Conservation (phyloP, 2,888 invertebrate genomes). For the Embidobia sp. region DNA sequence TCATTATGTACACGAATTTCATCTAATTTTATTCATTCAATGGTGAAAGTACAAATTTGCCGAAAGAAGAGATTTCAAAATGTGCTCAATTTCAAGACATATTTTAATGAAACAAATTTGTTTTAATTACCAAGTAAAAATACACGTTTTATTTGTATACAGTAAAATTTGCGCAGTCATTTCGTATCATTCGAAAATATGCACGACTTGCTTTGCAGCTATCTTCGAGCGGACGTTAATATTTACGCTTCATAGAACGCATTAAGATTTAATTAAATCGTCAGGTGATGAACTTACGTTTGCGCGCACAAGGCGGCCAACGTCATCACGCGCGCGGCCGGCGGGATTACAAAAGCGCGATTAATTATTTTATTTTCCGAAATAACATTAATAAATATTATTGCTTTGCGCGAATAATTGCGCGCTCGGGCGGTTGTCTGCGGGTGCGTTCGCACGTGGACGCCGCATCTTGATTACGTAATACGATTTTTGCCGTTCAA, state of each 20-base stretch:
- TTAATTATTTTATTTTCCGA: conserved; percentile 37
- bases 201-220: conserved; percentile 22
- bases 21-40: conserved; percentile 34
- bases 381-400: conserved; percentile 46
- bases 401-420: conserved; percentile 9
- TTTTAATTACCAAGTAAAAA: not conserved
- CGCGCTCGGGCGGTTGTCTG: no score
- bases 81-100: no score
- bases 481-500: conserved; percentile 31
- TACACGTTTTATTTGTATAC: conserved; percentile 34
- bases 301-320: conserved; percentile 30
- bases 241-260: conserved; percentile 50
- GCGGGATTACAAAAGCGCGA: conserved; percentile 6
- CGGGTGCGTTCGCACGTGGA: conserved; percentile 4
- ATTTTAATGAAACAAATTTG: conserved; percentile 12
- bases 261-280: conserved; percentile 55
- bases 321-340: conserved; percentile 24
- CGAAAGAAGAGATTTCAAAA: no score
- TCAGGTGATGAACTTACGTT: conserved; percentile 40
- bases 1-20: conserved; percentile 53
- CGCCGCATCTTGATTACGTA: conserved; percentile 14
- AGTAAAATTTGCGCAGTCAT: conserved; percentile 9
- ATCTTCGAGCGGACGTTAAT: conserved; percentile 36
- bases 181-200: conserved; percentile 16
- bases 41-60: no score